Evolutionary conservation across 2,888 invertebrate genomes (phyloP).

Genomic region (Pyrgus malvae): DNA sequence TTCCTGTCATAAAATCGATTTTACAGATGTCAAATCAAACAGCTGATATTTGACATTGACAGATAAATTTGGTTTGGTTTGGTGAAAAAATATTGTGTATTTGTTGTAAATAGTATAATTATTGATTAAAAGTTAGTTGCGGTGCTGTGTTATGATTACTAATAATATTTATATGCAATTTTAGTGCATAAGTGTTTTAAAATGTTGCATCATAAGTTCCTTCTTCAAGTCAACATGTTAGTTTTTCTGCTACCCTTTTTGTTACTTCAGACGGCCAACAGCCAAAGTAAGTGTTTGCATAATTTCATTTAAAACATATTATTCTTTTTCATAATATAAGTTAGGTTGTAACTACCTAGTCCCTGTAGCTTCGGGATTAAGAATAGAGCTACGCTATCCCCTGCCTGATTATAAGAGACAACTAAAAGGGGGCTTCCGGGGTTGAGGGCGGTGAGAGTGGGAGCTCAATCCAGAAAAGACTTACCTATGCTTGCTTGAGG

Average conservation of each 20-base stretch:
- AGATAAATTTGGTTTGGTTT: no score
- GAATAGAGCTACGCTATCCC: no score
- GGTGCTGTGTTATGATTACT: neutral
- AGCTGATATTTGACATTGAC: constrained; percentile 41
- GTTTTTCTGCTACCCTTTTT: neutral
- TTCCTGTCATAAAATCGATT: neutral
- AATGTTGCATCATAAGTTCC: neutral
- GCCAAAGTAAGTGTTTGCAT: constrained; percentile 35
- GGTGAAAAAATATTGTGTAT: neutral
- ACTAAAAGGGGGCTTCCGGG: no score
- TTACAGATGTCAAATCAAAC: constrained; percentile 39
- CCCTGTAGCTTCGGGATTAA: no score
- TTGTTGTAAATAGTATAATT: neutral
- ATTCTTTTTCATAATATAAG: no score
- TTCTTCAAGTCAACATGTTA: neutral
- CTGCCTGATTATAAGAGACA: no score
- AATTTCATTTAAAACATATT: neutral
- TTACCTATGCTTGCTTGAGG: no score
- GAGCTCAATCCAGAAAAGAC: no score
- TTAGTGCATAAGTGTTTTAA: neutral
- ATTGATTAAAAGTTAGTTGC: neutral
- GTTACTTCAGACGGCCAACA: constrained; percentile 8
- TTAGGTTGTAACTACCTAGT: no score
- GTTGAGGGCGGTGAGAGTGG: no score
- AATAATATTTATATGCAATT: neutral